Evolutionary conservation across 2,113 vertebrate genomes (phyloP).

Genomic region (Hyla sarda): DNA sequence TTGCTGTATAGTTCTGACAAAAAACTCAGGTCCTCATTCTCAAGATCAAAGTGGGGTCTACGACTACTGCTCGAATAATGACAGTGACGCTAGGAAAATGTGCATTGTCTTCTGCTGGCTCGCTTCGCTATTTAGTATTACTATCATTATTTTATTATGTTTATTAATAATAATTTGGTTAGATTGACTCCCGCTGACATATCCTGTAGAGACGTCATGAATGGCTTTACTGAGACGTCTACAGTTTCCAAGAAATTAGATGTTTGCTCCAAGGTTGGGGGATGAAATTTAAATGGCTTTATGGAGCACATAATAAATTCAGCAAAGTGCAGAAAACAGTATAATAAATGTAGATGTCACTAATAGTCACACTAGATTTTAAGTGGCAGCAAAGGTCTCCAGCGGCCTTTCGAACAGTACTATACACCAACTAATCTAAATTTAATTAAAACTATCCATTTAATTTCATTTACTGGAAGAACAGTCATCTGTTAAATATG

Average conservation of each 20-base stretch:
- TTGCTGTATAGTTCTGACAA: too few species aligned
- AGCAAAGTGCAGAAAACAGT: slow-evolving; percentile 72
- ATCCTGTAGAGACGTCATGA: not conserved
- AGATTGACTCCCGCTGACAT: not conserved
- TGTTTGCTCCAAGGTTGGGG: not conserved
- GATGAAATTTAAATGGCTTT: slow-evolving; percentile 63
- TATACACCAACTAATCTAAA: slow-evolving; percentile 74
- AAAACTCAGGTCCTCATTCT: too few species aligned
- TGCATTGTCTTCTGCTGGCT: too few species aligned
- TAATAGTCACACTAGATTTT: slow-evolving; percentile 75
- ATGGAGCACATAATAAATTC: slow-evolving; percentile 66
- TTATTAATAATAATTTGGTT: too few species aligned
- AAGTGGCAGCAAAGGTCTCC: slow-evolving; percentile 71
- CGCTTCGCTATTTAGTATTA: too few species aligned
- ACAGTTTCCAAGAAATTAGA: slow-evolving; percentile 1
- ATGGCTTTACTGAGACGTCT: not conserved
- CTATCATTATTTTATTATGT: too few species aligned
- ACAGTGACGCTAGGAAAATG: too few species aligned
- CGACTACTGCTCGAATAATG: too few species aligned
- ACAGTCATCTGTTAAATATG: slow-evolving; percentile 52
- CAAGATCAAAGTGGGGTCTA: too few species aligned
- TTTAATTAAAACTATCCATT: slow-evolving; percentile 79
- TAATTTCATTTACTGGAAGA: slow-evolving; percentile 71
- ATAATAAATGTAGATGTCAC: slow-evolving; percentile 74
- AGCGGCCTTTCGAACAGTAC: slow-evolving; percentile 72